Percentiles rank a stretch among this genome's conserved stretches.
phyloP scores from a whole-genome alignment of 2,113 vertebrate genomes.

The Chloebia gouldiae region DNA sequence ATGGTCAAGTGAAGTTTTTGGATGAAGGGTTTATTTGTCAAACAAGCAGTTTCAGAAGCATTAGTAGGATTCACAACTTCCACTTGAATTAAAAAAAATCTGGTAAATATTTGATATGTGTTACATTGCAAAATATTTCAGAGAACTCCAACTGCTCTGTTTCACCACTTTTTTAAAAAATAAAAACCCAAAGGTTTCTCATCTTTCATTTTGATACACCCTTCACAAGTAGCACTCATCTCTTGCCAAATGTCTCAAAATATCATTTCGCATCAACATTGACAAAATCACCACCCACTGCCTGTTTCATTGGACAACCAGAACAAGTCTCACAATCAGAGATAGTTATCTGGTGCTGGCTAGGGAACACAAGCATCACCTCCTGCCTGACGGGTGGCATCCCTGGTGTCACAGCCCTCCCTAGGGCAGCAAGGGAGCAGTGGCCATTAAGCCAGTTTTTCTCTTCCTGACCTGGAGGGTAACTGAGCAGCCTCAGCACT shows the following conservation, averaged over 20 bases:
- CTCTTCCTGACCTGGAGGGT: background rate
- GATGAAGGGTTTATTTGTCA: slow-evolving; percentile 27
- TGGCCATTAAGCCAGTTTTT: background rate
- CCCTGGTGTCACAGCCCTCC: background rate
- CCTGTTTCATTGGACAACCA: background rate
- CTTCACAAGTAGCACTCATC: background rate
- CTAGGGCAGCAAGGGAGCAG: background rate
- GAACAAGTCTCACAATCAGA: background rate
- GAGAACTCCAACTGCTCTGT: background rate
- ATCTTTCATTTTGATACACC: background rate
- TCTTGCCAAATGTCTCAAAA: background rate
- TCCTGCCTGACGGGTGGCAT: background rate
- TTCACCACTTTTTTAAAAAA: background rate
- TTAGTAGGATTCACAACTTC: slow-evolving; percentile 20
- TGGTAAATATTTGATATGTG: slow-evolving; percentile 27
- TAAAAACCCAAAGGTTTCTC: background rate
- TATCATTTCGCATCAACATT: background rate
- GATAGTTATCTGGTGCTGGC: background rate
- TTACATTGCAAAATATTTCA: slow-evolving; percentile 10
- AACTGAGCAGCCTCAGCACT: background rate
- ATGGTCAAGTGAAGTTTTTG: slow-evolving; percentile 15
- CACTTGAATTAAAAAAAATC: background rate
- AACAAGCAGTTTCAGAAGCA: background rate
- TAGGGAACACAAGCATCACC: fast-evolving
- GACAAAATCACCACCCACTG: background rate